Conservation (phyloP, 2,113 vertebrate genomes). For the Chascanopsetta lugubris region DNA sequence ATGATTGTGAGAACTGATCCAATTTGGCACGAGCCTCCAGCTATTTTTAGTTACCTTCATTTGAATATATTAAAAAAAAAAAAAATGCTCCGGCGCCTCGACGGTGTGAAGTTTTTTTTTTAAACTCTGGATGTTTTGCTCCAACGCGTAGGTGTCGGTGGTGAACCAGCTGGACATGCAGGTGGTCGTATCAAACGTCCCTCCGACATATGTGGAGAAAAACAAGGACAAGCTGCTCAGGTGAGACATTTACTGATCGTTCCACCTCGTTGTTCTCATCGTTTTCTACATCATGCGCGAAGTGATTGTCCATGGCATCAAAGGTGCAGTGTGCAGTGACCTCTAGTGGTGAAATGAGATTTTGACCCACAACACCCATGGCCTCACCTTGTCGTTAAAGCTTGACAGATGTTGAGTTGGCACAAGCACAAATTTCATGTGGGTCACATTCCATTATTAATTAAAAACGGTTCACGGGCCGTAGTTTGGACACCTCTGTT, state of each 20-base stretch:
- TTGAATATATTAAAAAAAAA: too few species aligned
- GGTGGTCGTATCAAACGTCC: slow-evolving; percentile 95
- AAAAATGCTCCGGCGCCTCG: not conserved
- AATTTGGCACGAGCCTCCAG: not conserved
- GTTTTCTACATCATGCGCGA: not conserved
- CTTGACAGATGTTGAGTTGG: too few species aligned
- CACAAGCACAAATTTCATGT: too few species aligned
- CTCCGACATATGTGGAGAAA: slow-evolving; percentile 94
- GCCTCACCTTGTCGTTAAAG: too few species aligned
- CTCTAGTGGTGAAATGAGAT: too few species aligned
- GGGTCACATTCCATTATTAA: too few species aligned
- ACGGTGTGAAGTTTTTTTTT: not conserved
- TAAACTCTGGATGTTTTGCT: slow-evolving; percentile 6
- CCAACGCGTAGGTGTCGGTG: slow-evolving; percentile 89
- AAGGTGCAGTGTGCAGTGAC: too few species aligned
- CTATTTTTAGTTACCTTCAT: too few species aligned
- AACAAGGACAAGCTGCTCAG: slow-evolving; percentile 92
- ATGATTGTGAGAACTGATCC: not conserved
- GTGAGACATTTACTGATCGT: slow-evolving; percentile 77
- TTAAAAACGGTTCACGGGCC: too few species aligned
- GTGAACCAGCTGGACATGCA: slow-evolving; percentile 99
- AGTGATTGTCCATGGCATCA: not conserved
- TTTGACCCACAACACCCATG: too few species aligned
- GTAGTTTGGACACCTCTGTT: too few species aligned
- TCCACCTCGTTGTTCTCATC: not conserved